Base-by-base conservation (phyloP, 2,797 vertebrate species). In the Alfaro cultratus region DNA sequence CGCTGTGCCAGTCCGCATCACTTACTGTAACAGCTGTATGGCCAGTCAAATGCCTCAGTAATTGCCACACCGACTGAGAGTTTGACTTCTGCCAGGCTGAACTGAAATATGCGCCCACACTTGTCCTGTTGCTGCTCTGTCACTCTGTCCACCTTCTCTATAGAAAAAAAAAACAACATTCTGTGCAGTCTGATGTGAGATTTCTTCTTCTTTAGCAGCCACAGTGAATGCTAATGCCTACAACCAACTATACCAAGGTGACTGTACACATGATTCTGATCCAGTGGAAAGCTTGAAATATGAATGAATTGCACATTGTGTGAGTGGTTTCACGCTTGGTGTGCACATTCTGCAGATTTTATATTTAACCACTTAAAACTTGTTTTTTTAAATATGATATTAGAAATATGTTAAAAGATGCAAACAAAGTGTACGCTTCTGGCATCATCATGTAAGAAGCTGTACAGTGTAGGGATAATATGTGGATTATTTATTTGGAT, bases 61-160 rank as follows among this genome's bases (percentile, higher is more conserved):
- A 67, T 67, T 23, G 34, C 34, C 18, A 39, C 36, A 39, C 62
- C 3, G 21, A 23, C 34, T 23, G 34, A 39, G 18, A 67, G 62
- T 67, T 67, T 67, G 62, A 67, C 34, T 67, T 39, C 62, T 67
- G 62, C 34, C 62, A 67, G 18, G 34, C 62, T 67, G 21, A 67
- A 39, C 34, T 67, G 16, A 67, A 67, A 67, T 3, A 23, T 39
- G 34, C 18, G 34, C 34, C 62, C 62, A 67, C 62, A 67, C 34
- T 39, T 67, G 34, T 67, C 62, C 5, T 39, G 21, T 36, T 67
- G 62, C 34, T 67, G 62, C 34, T 67, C 62, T 67, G 18, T 67
- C 62, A 67, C 9, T 67, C 60, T 64, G 60, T 64, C 60, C 60
- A 64, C 60, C 60, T 36, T 64, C 60, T 18, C 31, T 18, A 34